Conservation (phyloP, 2,113 vertebrate genomes). For the Clarias gariepinus region DNA sequence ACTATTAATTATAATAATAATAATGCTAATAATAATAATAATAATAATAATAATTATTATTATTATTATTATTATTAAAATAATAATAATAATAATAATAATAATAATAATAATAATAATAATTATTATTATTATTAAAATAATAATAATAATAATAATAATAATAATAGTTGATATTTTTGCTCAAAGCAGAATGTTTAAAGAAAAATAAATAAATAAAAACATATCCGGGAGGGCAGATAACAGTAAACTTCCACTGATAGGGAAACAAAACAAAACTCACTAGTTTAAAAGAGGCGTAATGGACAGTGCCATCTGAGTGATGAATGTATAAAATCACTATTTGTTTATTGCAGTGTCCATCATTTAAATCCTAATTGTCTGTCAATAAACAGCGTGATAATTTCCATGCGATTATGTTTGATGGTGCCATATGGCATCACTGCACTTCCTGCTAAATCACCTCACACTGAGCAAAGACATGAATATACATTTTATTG, state of each 20-base stretch:
- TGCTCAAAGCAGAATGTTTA: not conserved
- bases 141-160: conserved; percentile 2
- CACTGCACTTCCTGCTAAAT: conserved; percentile 47
- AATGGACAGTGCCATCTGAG: conserved; percentile 5
- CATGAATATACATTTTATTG: conserved; percentile 59
- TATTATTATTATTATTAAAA: not conserved
- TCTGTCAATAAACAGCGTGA: conserved; percentile 50
- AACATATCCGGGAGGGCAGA: not conserved
- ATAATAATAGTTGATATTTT: not conserved
- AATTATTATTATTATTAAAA: not conserved
- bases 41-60: too few relatives aligned
- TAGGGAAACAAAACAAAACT: not conserved
- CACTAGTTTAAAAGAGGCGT: not conserved
- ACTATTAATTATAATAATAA: not conserved
- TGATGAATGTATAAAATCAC: conserved; percentile 41
- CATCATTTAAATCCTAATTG: conserved; percentile 50
- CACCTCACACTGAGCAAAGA: conserved; percentile 44
- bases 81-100: conserved; percentile 2
- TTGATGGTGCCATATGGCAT: conserved; percentile 55
- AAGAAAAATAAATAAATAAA: too few relatives aligned
- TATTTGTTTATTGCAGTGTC: conserved; percentile 28
- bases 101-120: not conserved
- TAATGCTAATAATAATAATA: conserved; percentile 9
- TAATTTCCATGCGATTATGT: conserved; percentile 53
- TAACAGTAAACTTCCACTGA: not conserved